Evolutionary conservation across 35 echinoderm and acorn worm genomes (phyloP).

Genomic region (Apostichopus californicus): DNA sequence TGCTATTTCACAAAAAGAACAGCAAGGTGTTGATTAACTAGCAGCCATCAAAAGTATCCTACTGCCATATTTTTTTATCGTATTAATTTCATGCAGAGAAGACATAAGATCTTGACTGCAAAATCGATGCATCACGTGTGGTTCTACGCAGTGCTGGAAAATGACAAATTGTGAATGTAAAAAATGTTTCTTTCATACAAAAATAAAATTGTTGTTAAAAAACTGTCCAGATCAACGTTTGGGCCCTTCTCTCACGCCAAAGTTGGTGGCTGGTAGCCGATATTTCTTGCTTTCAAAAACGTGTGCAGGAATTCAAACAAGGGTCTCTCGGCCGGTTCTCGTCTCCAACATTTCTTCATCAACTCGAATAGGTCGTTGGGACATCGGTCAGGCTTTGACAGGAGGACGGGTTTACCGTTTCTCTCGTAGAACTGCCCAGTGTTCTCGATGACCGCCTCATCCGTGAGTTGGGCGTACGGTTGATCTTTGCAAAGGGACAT

Average conservation of each 20-base stretch:
- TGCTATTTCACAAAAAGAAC: too few relatives aligned
- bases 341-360: slow-evolving; percentile 87
- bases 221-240: too few relatives aligned
- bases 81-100: too few relatives aligned
- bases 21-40: too few relatives aligned
- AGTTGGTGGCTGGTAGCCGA: slow-evolving; percentile 87
- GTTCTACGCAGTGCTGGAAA: too few relatives aligned
- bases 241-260: neutral
- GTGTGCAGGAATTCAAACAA: slow-evolving; percentile 86
- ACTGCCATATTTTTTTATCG: too few relatives aligned
- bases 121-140: too few relatives aligned
- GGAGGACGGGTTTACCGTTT: slow-evolving; percentile 67
- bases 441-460: slow-evolving; percentile 95
- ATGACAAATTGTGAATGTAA: too few relatives aligned
- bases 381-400: slow-evolving; percentile 72
- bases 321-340: slow-evolving; percentile 70
- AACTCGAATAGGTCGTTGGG: slow-evolving; percentile 89
- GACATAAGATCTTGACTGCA: too few relatives aligned
- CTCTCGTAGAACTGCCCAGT: slow-evolving; percentile 93
- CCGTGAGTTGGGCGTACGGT: slow-evolving; percentile 76
- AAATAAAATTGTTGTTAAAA: neutral
- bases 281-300: slow-evolving; percentile 86
- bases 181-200: neutral
- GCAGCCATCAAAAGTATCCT: too few relatives aligned
- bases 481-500: slow-evolving; percentile 87